Conservation (phyloP, 2,113 vertebrate species). For the Epinephelus lanceolatus region DNA sequence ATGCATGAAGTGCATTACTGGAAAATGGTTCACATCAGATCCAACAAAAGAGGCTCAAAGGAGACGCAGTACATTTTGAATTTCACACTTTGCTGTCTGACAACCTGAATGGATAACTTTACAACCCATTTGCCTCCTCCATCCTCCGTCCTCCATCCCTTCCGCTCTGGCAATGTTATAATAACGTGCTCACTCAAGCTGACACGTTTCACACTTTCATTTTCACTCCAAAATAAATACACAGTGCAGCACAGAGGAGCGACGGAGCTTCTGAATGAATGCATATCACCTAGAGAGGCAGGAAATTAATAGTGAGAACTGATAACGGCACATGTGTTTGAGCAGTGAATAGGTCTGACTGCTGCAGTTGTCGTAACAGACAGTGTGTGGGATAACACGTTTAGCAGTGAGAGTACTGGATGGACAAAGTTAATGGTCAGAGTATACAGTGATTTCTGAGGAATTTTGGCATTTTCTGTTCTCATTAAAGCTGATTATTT, state of each 20-base stretch:
- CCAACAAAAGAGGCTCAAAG: not conserved
- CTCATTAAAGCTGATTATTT: not conserved
- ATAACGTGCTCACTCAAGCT: conserved; percentile 62
- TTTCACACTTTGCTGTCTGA: conserved; percentile 56
- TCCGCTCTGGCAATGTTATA: conserved; percentile 27
- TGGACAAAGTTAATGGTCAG: not conserved
- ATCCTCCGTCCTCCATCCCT: conserved; percentile 35
- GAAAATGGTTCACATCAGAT: not conserved
- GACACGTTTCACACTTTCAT: conserved; percentile 61
- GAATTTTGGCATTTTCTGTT: not conserved
- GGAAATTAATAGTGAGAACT: conserved; percentile 56
- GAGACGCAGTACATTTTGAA: conserved; percentile 32
- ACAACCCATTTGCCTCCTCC: conserved; percentile 28
- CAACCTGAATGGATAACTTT: conserved; percentile 43
- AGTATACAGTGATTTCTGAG: not conserved
- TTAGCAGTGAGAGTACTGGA: not conserved
- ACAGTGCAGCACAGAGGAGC: not conserved
- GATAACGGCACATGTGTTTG: conserved; percentile 36
- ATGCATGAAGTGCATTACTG: not conserved
- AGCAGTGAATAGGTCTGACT: conserved; percentile 2
- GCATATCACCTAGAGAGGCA: conserved; percentile 1
- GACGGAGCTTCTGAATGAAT: conserved; percentile 17
- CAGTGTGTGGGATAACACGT: not conserved
- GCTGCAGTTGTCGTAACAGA: conserved; percentile 14
- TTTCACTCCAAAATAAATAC: conserved; percentile 48